Conservation (phyloP, 2,888 invertebrate species). For the Eudasyphora cyanicolor region DNA sequence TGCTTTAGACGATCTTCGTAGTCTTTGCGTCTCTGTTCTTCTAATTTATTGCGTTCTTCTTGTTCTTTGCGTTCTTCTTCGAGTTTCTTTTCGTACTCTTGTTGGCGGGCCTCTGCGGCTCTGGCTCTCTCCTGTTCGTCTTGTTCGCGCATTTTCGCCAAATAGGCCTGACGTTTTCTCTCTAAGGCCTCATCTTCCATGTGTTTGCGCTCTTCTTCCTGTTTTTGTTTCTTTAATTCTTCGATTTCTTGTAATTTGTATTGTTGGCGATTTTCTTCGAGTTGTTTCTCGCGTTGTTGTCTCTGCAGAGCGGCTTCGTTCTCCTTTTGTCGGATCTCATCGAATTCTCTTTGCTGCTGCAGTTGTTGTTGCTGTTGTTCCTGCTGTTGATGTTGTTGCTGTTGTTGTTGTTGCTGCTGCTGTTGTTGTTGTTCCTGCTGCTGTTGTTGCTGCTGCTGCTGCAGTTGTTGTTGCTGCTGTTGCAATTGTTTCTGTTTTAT, state of each 20-base stretch:
- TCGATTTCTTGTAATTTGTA: slow-evolving; percentile 69
- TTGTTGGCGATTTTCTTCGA: slow-evolving; percentile 66
- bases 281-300: slow-evolving; percentile 62
- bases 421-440: slow-evolving; percentile 69
- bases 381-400: slow-evolving; percentile 63
- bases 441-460: slow-evolving; percentile 60
- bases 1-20: slow-evolving; percentile 71
- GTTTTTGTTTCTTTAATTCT: slow-evolving; percentile 68
- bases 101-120: slow-evolving; percentile 68
- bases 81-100: slow-evolving; percentile 54
- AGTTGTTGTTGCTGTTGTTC: slow-evolving; percentile 66
- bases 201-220: slow-evolving; percentile 68
- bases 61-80: slow-evolving; percentile 70
- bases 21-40: slow-evolving; percentile 73
- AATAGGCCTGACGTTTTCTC: slow-evolving; percentile 69
- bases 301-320: slow-evolving; percentile 68
- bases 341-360: slow-evolving; percentile 62
- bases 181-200: slow-evolving; percentile 69
- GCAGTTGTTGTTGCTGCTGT: slow-evolving; percentile 63
- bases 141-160: slow-evolving; percentile 70
- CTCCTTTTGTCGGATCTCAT: slow-evolving; percentile 69
- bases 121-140: slow-evolving; percentile 70
- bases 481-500: slow-evolving; percentile 54
- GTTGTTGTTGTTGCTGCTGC: slow-evolving; percentile 68
- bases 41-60: slow-evolving; percentile 68